Base-by-base conservation (phyloP, 2,113 vertebrate species). In the Sterrhoptilus dennistouni region DNA sequence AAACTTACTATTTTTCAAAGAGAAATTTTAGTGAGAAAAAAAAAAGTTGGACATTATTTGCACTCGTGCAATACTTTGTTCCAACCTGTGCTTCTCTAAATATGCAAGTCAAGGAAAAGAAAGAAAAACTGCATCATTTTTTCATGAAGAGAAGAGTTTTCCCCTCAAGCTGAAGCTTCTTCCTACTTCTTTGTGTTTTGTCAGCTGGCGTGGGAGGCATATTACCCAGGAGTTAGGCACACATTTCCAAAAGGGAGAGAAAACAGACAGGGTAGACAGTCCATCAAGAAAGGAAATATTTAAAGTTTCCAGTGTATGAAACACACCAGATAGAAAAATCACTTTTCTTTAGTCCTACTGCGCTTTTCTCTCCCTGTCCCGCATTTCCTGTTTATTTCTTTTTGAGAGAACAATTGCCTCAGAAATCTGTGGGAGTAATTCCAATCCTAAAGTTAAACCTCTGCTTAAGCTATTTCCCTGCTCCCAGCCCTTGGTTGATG, bases 121-220 rank as follows among this genome's bases (percentile, higher is more conserved):
- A 74, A 84, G n/a, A 80, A 94, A 82, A 85, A 45, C 27, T 22
- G 47, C 42, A 90, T 86, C 28, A 72, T 77, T 80, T 90, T 95
- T 92, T 94, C 50, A 91, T 76, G 25, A 89, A 83, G 54, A 89
- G 24, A 76, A 57, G 54, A 90, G 29, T 68, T 94, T 74, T 88
- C 24, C 90, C 44, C 76, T 78, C 47, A 17, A 90, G 83, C 53
- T 76, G 80, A 90, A 49, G 72, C 44, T 71, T 79, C 53, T 90
- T 93, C 70, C 75, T 78, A 71, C 27, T 68, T 60, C 87, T 94
- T 95, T 93, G 64, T 93, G 71, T 95, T 93, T 81, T 93, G 76
- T 93, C 88, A 96, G 85, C 69, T 88, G 72, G 56, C 0, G 23
- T 96, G 53, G 92, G 83, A 96, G 77, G 83, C 64, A 13, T 31